Evolutionary conservation across 2,797 vertebrate species (phyloP).

Genomic region (Macroramphosus scolopax): DNA sequence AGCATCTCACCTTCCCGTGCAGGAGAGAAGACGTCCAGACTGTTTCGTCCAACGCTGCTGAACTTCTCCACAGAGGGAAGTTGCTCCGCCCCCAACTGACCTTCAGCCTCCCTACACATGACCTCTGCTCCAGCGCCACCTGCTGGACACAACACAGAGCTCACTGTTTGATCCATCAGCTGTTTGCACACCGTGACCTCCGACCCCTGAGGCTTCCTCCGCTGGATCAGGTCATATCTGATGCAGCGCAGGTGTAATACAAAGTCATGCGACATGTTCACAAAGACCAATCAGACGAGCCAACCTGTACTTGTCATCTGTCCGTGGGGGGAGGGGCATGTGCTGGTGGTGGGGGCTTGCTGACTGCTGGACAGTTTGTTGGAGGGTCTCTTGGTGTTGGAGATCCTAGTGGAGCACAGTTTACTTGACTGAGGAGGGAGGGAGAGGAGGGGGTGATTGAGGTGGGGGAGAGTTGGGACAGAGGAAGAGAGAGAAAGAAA

Average conservation of each 20-base stretch:
- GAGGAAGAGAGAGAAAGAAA: too few relatives aligned
- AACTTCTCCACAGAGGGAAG: slow-evolving; percentile 66
- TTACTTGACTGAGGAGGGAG: slow-evolving; percentile 67
- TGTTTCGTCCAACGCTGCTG: slow-evolving; percentile 80
- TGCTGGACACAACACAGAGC: slow-evolving; percentile 37
- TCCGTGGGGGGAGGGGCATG: slow-evolving; percentile 34
- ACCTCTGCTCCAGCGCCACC: slow-evolving; percentile 55
- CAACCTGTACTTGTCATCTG: slow-evolving; percentile 49
- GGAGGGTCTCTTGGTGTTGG: slow-evolving; percentile 66
- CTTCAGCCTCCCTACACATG: slow-evolving; percentile 83
- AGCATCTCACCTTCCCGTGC: slow-evolving; percentile 68
- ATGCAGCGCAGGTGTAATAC: too few relatives aligned
- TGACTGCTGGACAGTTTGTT: slow-evolving; percentile 60
- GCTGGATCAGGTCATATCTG: too few relatives aligned
- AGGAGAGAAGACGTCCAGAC: slow-evolving; percentile 95
- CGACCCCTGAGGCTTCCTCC: too few relatives aligned
- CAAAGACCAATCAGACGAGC: slow-evolving; percentile 1
- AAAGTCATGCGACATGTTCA: too few relatives aligned
- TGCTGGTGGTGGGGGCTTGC: slow-evolving; percentile 24
- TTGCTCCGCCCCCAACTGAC: slow-evolving; percentile 69
- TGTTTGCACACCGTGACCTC: not conserved
- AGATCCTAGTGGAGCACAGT: slow-evolving; percentile 58
- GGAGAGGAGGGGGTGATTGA: too few relatives aligned
- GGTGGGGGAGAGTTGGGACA: too few relatives aligned
- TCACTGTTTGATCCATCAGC: not conserved